These are phyloP conservation scores for Petrocephalus microphthalmus DNA, from an alignment of 2,113 vertebrate species.

Conservation along the genomic window DNA sequence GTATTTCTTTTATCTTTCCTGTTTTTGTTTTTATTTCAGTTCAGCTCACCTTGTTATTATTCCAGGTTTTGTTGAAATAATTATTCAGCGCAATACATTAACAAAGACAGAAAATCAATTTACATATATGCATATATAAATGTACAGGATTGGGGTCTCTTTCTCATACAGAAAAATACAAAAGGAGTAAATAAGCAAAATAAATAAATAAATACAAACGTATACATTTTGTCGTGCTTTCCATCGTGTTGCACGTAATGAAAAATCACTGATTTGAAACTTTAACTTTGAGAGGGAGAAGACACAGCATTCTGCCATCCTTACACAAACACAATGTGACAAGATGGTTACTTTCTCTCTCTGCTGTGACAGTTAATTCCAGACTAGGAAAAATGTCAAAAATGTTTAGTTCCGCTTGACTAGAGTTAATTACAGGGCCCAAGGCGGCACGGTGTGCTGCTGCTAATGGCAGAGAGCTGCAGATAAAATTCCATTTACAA, in stretches of 20 bases:
- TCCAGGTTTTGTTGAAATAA: neutral
- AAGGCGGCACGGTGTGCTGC: slow-evolving; percentile 74
- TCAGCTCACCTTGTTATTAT: neutral
- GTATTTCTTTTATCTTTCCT: neutral
- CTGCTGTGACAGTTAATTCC: slow-evolving; percentile 95
- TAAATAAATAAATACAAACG: slow-evolving; percentile 2
- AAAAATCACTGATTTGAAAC: slow-evolving; percentile 63
- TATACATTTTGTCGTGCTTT: slow-evolving; percentile 48
- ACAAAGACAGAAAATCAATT: neutral
- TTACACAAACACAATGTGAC: slow-evolving; percentile 83
- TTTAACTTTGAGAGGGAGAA: slow-evolving; percentile 54
- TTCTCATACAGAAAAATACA: neutral
- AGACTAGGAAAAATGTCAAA: slow-evolving; percentile 95
- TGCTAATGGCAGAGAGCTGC: slow-evolving; percentile 90
- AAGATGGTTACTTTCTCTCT: slow-evolving; percentile 88
- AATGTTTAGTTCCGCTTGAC: slow-evolving; percentile 96
- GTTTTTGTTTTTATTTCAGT: neutral
- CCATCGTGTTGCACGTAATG: slow-evolving; percentile 70
- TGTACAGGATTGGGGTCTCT: neutral
- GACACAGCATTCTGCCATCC: slow-evolving; percentile 64
- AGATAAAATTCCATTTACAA: slow-evolving; percentile 90
- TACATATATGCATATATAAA: neutral
- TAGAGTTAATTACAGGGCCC: slow-evolving; percentile 94
- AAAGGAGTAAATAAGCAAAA: neutral
- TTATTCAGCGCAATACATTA: neutral